Evolutionary conservation across 2,797 vertebrate genomes (phyloP), one percentile per base, ranked within the genome.

Genomic region (Enoplosus armatus): DNA sequence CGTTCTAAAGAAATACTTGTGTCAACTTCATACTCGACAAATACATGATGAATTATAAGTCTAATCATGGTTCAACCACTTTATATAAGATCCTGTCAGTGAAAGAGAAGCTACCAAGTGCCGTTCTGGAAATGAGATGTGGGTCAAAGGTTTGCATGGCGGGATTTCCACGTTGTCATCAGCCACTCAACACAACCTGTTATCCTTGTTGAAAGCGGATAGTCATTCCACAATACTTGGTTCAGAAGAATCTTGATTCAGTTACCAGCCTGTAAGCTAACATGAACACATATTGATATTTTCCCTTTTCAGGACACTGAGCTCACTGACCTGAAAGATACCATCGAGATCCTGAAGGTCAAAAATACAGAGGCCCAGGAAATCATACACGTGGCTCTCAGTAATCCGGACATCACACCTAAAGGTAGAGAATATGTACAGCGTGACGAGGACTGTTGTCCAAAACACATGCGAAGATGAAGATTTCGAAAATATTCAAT

Each of bases 321-420:
- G 85, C 94, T 99, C 83, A 89, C 95, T 58, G 98, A 99, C 63
- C 91, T 99, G 73, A 96, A 96, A 83, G 98, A 99, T 22, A 99
- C 98, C 77, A 99, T 99, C 2, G 98, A 99, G 47, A 94, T 96
- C 59, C 91, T 99, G 79, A 97, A 97, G 90, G 93, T 94, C 83
- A 99, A 99, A 94, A 99, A 98, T 83, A 97, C 98, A 0, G 98
- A 99, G 84, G 96, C 98, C 55, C 98, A 99, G 60, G 96, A 95
- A 2, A 97, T 98, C 82, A 98, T 99, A 75, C 98, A 99, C 0
- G 97, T 93, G 3, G 98, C 98, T 16, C 95, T 99, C 39, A 97
- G 89, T 8, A 96, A 92, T 82, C 96, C 96, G 0, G 97, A 98
- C 0, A 76, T 95, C 59, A 83, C 96, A 12, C 96, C 98, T 60